A percentile compares a stretch with the other conserved stretches of the same genome.
These are phyloP conservation scores for Coptotermes formosanus DNA, from an alignment of 1,140 invertebrate genomes.

Conservation along the genomic window DNA sequence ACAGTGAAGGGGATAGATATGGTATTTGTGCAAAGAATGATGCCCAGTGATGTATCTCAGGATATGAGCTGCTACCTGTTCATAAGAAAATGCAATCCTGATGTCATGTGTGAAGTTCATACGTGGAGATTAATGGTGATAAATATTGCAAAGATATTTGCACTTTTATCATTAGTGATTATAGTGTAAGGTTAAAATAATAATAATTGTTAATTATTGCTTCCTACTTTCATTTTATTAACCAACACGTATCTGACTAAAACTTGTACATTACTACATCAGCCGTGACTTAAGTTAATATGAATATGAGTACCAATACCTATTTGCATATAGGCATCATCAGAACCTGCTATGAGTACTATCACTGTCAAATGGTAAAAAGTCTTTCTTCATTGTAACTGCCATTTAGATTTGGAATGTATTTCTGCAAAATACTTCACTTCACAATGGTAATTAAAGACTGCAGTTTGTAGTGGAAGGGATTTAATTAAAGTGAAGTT, in stretches of 20 bases:
- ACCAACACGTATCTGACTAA: neutral
- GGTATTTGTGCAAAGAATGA: too few relatives aligned
- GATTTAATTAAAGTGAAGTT: neutral
- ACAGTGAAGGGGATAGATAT: too few relatives aligned
- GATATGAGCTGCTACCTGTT: too few relatives aligned
- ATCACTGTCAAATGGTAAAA: neutral
- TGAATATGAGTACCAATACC: neutral
- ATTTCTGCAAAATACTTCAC: neutral
- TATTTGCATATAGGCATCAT: neutral
- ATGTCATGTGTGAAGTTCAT: neutral
- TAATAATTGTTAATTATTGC: neutral
- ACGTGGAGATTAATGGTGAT: neutral
- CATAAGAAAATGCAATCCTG: too few relatives aligned
- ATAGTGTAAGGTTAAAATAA: neutral
- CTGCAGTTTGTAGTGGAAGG: neutral
- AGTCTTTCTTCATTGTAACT: neutral
- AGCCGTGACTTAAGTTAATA: neutral
- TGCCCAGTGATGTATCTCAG: too few relatives aligned
- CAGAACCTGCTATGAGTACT: neutral
- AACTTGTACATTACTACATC: neutral
- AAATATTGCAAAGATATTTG: neutral
- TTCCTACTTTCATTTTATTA: neutral
- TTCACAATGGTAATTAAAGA: neutral
- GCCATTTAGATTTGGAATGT: neutral
- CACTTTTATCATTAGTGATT: neutral